Conservation (phyloP, 2,888 invertebrate species). For the Diloba caeruleocephala region DNA sequence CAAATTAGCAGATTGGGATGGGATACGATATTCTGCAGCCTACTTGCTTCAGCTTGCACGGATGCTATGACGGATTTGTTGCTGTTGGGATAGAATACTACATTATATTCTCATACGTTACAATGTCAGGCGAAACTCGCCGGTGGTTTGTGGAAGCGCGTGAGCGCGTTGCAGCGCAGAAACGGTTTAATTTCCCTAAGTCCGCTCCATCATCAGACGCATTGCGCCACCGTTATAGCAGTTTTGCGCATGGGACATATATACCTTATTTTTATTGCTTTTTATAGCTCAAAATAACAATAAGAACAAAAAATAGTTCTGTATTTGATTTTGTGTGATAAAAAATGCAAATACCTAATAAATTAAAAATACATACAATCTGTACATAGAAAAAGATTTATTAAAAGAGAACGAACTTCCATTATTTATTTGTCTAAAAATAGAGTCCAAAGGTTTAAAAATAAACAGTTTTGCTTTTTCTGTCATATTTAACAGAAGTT, state of each 20-base stretch:
- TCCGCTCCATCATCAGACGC: too few species aligned
- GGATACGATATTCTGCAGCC: too few species aligned
- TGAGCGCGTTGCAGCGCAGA: too few species aligned
- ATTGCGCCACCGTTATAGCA: background rate
- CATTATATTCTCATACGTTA: too few species aligned
- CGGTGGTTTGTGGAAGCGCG: too few species aligned
- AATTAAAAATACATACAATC: background rate
- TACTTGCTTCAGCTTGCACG: too few species aligned
- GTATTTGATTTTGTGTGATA: background rate
- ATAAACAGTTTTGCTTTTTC: background rate
- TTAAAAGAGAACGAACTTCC: background rate
- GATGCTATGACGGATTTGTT: too few species aligned
- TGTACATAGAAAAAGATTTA: background rate
- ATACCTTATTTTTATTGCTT: background rate
- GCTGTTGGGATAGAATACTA: too few species aligned
- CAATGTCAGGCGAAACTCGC: too few species aligned
- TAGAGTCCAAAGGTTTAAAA: background rate
- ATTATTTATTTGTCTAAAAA: background rate
- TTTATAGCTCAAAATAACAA: background rate
- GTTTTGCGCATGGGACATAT: background rate
- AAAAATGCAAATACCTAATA: background rate
- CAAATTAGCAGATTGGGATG: too few species aligned
- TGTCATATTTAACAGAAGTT: background rate
- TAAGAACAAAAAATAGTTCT: background rate
- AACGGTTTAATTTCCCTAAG: too few species aligned